Percentiles rank a stretch among this genome's conserved stretches.
phyloP scores from a whole-genome alignment of 2,888 invertebrate species.

The Eupithecia abbreviata region DNA sequence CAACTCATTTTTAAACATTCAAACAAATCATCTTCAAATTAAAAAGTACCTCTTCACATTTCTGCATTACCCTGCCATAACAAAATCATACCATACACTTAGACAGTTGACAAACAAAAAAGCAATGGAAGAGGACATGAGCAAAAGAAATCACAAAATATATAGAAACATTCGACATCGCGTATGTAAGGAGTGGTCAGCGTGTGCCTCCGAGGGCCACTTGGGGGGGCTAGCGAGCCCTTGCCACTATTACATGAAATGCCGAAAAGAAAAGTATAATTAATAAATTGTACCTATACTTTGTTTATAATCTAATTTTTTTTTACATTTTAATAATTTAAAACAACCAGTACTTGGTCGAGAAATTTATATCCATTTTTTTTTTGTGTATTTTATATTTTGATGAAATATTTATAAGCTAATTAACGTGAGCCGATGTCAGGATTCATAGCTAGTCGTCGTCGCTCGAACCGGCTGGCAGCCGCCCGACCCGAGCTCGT shows the following conservation, averaged over 20 bases:
- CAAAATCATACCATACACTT: slow-evolving; percentile 80
- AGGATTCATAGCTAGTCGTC: slow-evolving; percentile 84
- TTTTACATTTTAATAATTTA: slow-evolving; percentile 85
- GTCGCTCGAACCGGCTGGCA: slow-evolving; percentile 80
- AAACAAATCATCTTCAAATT: slow-evolving; percentile 79
- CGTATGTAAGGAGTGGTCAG: slow-evolving; percentile 64
- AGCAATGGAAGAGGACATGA: slow-evolving; percentile 82
- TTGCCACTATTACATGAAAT: slow-evolving; percentile 78
- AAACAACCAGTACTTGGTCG: slow-evolving; percentile 84
- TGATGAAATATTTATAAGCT: slow-evolving; percentile 84
- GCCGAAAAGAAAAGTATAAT: slow-evolving; percentile 83
- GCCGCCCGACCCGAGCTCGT: slow-evolving; percentile 77
- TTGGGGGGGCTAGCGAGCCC: slow-evolving; percentile 56
- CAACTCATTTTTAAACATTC: slow-evolving; percentile 82
- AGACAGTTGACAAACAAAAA: slow-evolving; percentile 80
- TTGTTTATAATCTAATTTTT: slow-evolving; percentile 83
- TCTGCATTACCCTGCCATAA: slow-evolving; percentile 83
- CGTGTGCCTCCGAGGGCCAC: slow-evolving; percentile 41
- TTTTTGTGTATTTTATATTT: slow-evolving; percentile 84
- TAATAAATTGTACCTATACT: slow-evolving; percentile 84
- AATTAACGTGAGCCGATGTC: slow-evolving; percentile 85
- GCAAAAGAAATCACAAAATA: slow-evolving; percentile 80
- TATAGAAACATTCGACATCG: slow-evolving; percentile 68
- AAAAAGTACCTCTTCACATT: slow-evolving; percentile 82
- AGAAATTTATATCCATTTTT: slow-evolving; percentile 83